A percentile compares a stretch with the other conserved stretches of the same genome.
phyloP scores from a whole-genome alignment of 2,888 invertebrate genomes.

The Augochlorella aurata region DNA sequence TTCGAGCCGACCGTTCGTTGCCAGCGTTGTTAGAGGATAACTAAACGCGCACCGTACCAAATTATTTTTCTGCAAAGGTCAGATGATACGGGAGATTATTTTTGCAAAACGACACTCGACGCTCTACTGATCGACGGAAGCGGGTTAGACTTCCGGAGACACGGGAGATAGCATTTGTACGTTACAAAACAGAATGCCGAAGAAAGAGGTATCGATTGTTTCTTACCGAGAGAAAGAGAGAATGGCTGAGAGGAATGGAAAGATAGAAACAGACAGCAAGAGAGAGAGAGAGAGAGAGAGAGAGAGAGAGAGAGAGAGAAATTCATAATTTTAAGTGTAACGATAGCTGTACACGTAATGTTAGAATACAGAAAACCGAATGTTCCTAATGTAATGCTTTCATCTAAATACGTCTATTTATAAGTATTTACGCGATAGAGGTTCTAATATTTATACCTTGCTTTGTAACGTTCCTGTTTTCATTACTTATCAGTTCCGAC shows the following conservation, averaged over 20 bases:
- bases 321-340: constrained; percentile 59
- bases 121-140: neutral
- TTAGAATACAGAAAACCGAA: constrained; percentile 68
- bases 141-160: constrained; percentile 9
- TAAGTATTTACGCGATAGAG: constrained; percentile 65
- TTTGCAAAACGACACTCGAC: constrained; percentile 36
- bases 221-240: constrained; percentile 21
- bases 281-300: neutral
- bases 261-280: neutral
- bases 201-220: constrained; percentile 45
- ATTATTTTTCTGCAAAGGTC: constrained; percentile 41
- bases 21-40: neutral
- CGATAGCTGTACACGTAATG: constrained; percentile 53
- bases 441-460: constrained; percentile 63
- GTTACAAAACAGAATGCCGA: constrained; percentile 37
- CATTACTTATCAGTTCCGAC: constrained; percentile 34
- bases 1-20: constrained; percentile 10
- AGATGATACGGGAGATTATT: constrained; percentile 45
- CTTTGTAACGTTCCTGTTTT: constrained; percentile 43
- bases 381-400: constrained; percentile 74
- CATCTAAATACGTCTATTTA: constrained; percentile 66
- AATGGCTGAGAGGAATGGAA: no score
- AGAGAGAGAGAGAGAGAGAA: neutral
- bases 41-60: constrained; percentile 19
- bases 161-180: constrained; percentile 56